These are phyloP conservation scores for Drosophila bifasciata DNA, from an alignment of 1,140 invertebrate species.

Conservation along the genomic window DNA sequence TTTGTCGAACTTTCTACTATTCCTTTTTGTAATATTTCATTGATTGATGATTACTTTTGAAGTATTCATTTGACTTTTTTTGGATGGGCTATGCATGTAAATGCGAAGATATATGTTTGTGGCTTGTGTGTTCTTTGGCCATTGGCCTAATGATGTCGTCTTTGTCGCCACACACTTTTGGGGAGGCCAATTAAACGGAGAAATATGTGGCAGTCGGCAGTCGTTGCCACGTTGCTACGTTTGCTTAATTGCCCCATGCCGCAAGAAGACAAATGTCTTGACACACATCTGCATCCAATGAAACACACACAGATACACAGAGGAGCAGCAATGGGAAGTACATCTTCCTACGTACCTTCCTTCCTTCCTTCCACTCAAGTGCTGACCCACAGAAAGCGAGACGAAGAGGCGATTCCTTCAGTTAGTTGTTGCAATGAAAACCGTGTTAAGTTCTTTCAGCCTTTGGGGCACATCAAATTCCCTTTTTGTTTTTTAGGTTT, in stretches of 20 bases:
- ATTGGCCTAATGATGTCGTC: constrained; percentile 71
- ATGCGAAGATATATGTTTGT: background rate
- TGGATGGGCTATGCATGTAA: too few relatives aligned
- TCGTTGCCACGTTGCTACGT: constrained; percentile 42
- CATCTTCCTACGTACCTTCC: constrained; percentile 19
- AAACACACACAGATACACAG: constrained; percentile 10
- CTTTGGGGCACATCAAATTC: constrained; percentile 42
- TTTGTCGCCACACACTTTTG: constrained; percentile 1
- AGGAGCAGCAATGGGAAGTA: background rate
- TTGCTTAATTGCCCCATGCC: constrained; percentile 62
- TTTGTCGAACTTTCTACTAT: too few relatives aligned
- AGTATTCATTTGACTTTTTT: too few relatives aligned
- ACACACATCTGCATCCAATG: constrained; percentile 42
- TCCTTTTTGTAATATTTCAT: too few relatives aligned
- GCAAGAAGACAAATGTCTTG: constrained; percentile 58
- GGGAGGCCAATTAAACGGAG: constrained; percentile 66
- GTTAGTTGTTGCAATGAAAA: constrained; percentile 74
- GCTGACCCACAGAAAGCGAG: constrained; percentile 67
- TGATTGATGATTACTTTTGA: too few relatives aligned
- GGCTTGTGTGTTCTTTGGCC: constrained; percentile 38
- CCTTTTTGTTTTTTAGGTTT: constrained; percentile 28
- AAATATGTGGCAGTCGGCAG: constrained; percentile 51
- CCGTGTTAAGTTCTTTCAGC: constrained; percentile 78
- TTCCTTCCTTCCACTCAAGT: constrained; percentile 42
- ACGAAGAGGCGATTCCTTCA: constrained; percentile 13